Base-by-base conservation (phyloP, 2,888 invertebrate genomes). In the Bugula neritina region DNA sequence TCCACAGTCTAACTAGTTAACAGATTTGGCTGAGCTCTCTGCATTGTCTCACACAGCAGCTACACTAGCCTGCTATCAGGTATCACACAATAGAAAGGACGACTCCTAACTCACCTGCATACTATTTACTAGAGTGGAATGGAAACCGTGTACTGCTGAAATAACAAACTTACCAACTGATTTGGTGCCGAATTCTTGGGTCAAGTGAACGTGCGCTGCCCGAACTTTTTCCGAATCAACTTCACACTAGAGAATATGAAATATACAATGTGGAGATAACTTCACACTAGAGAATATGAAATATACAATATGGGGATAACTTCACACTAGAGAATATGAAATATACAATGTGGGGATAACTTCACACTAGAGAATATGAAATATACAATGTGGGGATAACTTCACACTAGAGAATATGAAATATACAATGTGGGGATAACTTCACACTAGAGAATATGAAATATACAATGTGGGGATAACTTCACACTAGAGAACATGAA, bases 131-230 rank as follows among this genome's bases (percentile, higher is more conserved):
- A 43, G 17, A 5, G 17, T 10, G 43, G 5, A 5, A 43, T 43
- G 43, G n/a, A n/a, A n/a, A n/a, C 17, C 43, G 43, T 43, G 17
- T 43, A 17, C 43, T 43, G 43, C 43, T 10, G n/a, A 10, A 43
- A 43, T 43, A 43, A 17, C 10, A 43, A 43, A 43, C 63, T 63
- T 31, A 63, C 63, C 63, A 5, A 63, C 34, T 2, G 63, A 63
- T 13, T 2, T 27, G 31, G 31, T 13, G n/a, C 63, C 63, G 31
- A 31, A 63, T 3, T 63, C 63, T 31, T 29, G 63, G 3, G 31
- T 31, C 5, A 29, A 31, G 34, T 63, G 27, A 13, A 27, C 27
- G 31, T 63, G 31, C 13, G 63, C 63, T 31, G 3, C n/a, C 34
- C 63, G 2, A 2, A 63, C 5, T 27, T 31, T 63, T 2, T 25